Percentiles rank a stretch among this genome's conserved stretches.
Evolutionary conservation across 2,888 invertebrate genomes (phyloP).

Genomic region (Acheta domesticus): DNA sequence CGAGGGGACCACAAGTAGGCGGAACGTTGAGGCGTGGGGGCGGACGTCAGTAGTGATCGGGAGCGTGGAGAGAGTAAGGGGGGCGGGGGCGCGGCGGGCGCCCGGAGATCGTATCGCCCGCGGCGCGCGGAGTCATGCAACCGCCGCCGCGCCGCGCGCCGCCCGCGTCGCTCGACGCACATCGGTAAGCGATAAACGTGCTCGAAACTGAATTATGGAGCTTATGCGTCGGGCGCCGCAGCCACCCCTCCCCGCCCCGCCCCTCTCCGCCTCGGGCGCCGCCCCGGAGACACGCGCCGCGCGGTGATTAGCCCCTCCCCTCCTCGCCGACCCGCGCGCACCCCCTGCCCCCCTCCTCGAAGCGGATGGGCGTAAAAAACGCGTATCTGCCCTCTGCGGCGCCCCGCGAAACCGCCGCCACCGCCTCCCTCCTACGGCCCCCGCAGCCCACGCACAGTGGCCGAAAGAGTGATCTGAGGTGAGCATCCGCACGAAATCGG

Average conservation of each 20-base stretch:
- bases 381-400: neutral
- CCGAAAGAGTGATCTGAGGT: too few relatives aligned
- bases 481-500: too few relatives aligned
- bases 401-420: neutral
- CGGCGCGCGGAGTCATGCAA: neutral
- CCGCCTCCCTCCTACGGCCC: neutral
- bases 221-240: neutral
- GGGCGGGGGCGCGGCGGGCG: too few relatives aligned
- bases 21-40: too few relatives aligned
- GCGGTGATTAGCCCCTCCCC: neutral
- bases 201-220: conserved; percentile 18
- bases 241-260: neutral
- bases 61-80: too few relatives aligned
- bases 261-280: neutral
- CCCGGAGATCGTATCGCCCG: neutral
- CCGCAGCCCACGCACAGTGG: neutral
- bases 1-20: too few relatives aligned
- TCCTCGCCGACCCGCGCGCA: neutral
- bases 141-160: neutral
- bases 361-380: neutral
- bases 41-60: too few relatives aligned
- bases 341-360: neutral
- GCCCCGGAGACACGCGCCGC: conserved; percentile 7
- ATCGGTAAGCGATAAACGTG: conserved; percentile 11
- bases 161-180: neutral